Base-by-base conservation (phyloP, 1,140 invertebrate genomes). In the Hydropsyche tenuis region DNA sequence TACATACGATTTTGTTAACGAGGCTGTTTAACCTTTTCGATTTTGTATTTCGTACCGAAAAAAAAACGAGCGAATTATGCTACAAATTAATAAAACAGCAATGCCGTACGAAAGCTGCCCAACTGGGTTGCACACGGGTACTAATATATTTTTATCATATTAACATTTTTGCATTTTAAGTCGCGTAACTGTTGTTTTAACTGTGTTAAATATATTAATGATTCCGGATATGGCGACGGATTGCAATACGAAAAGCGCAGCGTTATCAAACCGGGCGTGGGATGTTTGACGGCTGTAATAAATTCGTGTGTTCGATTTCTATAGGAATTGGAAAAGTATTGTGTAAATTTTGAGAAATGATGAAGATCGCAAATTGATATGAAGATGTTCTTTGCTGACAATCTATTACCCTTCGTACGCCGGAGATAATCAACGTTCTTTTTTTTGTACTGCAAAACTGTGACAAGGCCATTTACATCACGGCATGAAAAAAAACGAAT, bases 391-490 rank as follows among this genome's bases (percentile, higher is more conserved):
- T 4, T 9, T 37, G 9, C 30, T 4, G 3, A 37, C 30, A 42
- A 22, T 46, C 63, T 30, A 69, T 69, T 69, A 69, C 25, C 45
- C 43, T 22, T 12, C 22, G 9, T 12, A 22, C 43, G 16, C 16
- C 63, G 18, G 30, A 65, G 30, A 20, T 65, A 43, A 65, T 65
- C n/a, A 42, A 46, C 63, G 30, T 65, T 42, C 65, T 9, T 60
- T 60, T 25, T 23, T 16, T 45, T 51, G 45, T 16, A 6, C n/a
- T n/a, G 25, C 20, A 27, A 48, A 69, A 69, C 23, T 69, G 45
- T 69, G 65, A 69, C 65, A 69, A 69, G 65, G 71, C 45, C 71
- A 43, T 65, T 73, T 51, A 73, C 60, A 22, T 73, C 46, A 66
- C 43, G 43, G 22, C 45, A 45, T 30, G 56, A 63, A 72, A 72